Base-by-base conservation (phyloP, 2,888 invertebrate species). In the Agriopis aurantiaria region DNA sequence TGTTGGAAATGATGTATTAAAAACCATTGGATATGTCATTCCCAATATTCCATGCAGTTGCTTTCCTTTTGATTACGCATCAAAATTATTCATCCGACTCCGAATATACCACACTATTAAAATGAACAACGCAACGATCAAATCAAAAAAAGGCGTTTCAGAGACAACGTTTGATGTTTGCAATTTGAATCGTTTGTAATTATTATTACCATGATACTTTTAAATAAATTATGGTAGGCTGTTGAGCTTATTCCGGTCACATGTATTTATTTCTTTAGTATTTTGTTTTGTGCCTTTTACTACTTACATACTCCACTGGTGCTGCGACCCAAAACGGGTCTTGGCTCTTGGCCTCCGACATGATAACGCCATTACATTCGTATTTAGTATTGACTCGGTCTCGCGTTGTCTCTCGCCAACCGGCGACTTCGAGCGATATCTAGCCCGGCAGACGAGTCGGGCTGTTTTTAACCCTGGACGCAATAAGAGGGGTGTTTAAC, bases 21-120 rank as follows among this genome's bases (percentile, higher is more conserved):
- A 56, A n/a, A 6, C n/a, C n/a, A 14, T 40, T 14, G 56, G n/a
- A 41, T 56, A 41, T 41, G 41, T 40, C 9, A 56, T 9, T 5
- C 41, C n/a, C 14, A 14, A 9, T 11, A 56, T n/a, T 40, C 56
- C 56, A 10, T 56, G 56, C 41, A 0, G 41, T 41, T 56, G 56
- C 10, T 56, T 56, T 56, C 56, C 56, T n/a, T 41, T 56, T n/a
- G 40, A 56, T 41, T 56, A 56, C 9, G 56, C 56, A 41, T 6
- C 56, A 12, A 56, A 41, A 41, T 41, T 56, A n/a, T 56, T 41
- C 9, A 56, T 56, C 9, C 40, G 56, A 56, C n/a, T 56, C 17
- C 6, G 56, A 14, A 56, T 56, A 8, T 41, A 41, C 41, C 41
- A 56, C 10, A 56, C 56, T 2, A 41, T 56, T 41, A 41, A 41